phyloP scores from a whole-genome alignment of 2,113 vertebrate species.

The Petaurus breviceps region DNA sequence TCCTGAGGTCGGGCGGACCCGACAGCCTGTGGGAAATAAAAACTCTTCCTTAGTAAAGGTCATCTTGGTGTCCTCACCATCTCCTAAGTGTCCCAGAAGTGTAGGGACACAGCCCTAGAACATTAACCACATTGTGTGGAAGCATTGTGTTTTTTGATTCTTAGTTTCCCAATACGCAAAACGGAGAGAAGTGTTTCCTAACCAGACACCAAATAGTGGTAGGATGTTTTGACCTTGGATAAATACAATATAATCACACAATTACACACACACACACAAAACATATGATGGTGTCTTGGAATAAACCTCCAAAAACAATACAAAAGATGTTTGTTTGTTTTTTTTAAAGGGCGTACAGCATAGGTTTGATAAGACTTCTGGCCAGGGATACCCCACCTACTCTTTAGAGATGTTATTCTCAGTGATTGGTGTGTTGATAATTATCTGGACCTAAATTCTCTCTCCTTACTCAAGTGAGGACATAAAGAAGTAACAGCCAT shows the following conservation, averaged over 20 bases:
- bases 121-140: too few relatives aligned
- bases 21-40: background rate
- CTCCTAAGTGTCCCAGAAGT: fast-evolving
- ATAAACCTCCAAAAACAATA: background rate
- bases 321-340: background rate
- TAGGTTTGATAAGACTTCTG: too few relatives aligned
- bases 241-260: background rate
- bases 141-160: background rate
- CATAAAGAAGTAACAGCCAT: background rate
- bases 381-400: too few relatives aligned
- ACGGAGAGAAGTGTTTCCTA: background rate
- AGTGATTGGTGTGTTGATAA: background rate
- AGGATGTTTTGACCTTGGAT: background rate
- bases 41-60: background rate
- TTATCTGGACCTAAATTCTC: background rate
- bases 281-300: background rate
- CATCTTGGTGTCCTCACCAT: background rate
- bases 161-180: background rate
- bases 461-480: background rate
- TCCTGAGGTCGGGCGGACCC: fast-evolving
- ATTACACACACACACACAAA: background rate
- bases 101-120: fast-evolving
- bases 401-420: too few relatives aligned
- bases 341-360: background rate
- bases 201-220: background rate